Evolutionary conservation across 2,797 vertebrate species (phyloP).

Genomic region (Argentina silus): DNA sequence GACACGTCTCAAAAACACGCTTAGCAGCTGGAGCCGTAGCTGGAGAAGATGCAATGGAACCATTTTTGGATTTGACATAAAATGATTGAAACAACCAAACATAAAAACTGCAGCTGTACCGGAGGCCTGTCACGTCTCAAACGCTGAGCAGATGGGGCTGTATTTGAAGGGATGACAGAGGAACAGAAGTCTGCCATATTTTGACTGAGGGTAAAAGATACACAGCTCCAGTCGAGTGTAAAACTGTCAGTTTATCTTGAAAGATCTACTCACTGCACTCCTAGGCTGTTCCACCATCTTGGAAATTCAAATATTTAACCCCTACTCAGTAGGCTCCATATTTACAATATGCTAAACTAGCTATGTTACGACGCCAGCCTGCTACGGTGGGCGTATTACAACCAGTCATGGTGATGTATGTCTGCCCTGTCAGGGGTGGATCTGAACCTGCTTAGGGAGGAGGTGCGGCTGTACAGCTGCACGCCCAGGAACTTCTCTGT

Average conservation of each 20-base stretch:
- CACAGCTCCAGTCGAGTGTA: background rate
- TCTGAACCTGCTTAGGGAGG: conserved; percentile 92
- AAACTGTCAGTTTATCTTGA: background rate
- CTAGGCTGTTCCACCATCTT: too few species aligned
- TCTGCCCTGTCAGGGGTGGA: conserved; percentile 73
- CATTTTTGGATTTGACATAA: too few species aligned
- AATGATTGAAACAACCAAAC: too few species aligned
- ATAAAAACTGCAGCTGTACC: too few species aligned
- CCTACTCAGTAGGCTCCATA: background rate
- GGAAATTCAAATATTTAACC: background rate
- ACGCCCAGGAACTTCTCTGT: conserved; percentile 96
- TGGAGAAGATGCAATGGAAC: too few species aligned
- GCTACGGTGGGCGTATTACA: too few species aligned
- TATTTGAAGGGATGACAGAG: background rate
- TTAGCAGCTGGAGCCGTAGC: too few species aligned
- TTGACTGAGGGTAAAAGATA: background rate
- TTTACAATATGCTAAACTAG: too few species aligned
- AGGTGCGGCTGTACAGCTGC: conserved; percentile 93
- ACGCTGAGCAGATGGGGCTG: background rate
- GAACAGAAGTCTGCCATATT: background rate
- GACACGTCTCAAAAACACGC: too few species aligned
- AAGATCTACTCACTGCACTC: background rate
- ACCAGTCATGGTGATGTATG: too few species aligned
- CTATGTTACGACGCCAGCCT: too few species aligned
- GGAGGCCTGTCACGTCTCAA: background rate